Evolutionary conservation across 2,888 invertebrate species (phyloP), one percentile per base, ranked within the genome.

Genomic region (Willowsia nigromaculata): DNA sequence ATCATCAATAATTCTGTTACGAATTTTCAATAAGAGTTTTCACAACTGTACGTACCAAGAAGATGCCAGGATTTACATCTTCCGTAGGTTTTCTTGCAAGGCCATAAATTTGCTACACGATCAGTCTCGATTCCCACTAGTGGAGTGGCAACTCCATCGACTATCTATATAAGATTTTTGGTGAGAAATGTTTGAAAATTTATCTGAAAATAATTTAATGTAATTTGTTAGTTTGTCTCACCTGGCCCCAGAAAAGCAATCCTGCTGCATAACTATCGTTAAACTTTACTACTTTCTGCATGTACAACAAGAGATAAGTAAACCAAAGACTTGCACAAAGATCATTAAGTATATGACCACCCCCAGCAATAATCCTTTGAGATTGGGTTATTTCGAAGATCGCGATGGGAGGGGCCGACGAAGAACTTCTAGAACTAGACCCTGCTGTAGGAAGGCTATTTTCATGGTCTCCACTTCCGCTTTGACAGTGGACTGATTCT

Each of bases 261-360:
- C 95, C 94, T 33, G 95, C 95, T 0, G 95, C 94, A 88, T 94
- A 93, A 9, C 93, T 92, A 84, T 94, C 93, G 89, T 94, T 93
- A 90, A 95, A 95, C 27, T 94, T 94, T 25, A 95, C 93, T 4
- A 96, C 96, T 92, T 95, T 94, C 91, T 96, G 95, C 93, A 97
- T 96, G 94, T 96, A 98, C 81, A 98, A 96, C 92, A 98, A 95
- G 71, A 97, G 95, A 94, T 98, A 98, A 0, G 97, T 97, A 94
- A 98, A 98, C 98, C 98, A 98, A 95, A 98, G 96, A 89, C 97
- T 97, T 22, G 98, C 97, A 94, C 97, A 97, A 59, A 98, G 68
- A 94, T 99, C 98, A 94, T 98, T 99, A 92, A 97, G 95, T 78
- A 98, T 96, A 94, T 98, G 90, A 37, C 90, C 90, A 82, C 74